A percentile compares a stretch with the other conserved stretches of the same genome.
These are phyloP conservation scores for Cepphus grylle DNA, from an alignment of 2,113 vertebrate species.

Conservation along the genomic window DNA sequence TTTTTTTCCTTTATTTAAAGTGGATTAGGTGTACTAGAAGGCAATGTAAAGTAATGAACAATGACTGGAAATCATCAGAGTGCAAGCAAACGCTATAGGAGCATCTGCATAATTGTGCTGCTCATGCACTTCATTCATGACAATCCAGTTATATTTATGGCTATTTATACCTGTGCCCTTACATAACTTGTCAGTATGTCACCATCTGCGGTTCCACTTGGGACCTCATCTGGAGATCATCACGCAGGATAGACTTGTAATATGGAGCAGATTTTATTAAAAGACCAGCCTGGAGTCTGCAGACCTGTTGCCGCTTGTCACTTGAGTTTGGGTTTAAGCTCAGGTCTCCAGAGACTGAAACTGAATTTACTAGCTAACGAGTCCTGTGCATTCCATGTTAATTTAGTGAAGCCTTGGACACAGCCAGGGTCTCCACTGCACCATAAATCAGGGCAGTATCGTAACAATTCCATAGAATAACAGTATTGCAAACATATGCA, in stretches of 20 bases:
- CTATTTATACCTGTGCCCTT: neutral
- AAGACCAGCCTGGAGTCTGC: neutral
- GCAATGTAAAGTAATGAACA: neutral
- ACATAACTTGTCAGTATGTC: slow-evolving; percentile 12
- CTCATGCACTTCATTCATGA: neutral
- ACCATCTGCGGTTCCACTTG: slow-evolving; percentile 16
- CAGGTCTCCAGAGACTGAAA: neutral
- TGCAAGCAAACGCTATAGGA: neutral
- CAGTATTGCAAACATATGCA: neutral
- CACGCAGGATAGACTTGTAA: neutral
- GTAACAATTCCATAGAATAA: neutral
- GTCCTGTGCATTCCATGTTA: neutral
- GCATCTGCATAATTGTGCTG: neutral
- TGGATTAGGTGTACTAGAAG: neutral
- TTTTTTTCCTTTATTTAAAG: neutral
- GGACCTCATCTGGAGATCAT: neutral
- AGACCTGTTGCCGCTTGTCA: neutral
- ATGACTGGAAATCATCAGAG: neutral
- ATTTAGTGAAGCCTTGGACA: neutral
- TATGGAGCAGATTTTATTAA: neutral
- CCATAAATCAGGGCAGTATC: neutral
- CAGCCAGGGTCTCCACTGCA: neutral
- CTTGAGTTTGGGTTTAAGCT: neutral
- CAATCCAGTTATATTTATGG: neutral
- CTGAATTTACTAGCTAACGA: neutral